phyloP scores from a whole-genome alignment of 2,888 invertebrate genomes.

The Scaeva pyrastri region DNA sequence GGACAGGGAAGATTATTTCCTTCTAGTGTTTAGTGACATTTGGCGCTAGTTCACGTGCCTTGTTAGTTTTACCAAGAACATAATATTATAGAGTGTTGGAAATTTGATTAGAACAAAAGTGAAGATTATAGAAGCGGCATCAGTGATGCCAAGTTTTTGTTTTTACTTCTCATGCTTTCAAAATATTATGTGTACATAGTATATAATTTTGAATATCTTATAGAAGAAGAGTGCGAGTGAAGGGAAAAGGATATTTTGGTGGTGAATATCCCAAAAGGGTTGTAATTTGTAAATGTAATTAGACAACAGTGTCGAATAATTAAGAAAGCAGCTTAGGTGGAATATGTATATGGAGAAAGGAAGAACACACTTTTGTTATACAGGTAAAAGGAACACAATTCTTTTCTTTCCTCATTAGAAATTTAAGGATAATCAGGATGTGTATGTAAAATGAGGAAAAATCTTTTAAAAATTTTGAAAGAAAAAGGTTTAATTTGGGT shows the following conservation, averaged over 20 bases:
- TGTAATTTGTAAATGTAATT: conserved; percentile 71
- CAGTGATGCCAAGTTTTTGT: conserved; percentile 55
- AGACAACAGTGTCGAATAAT: conserved; percentile 56
- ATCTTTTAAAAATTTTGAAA: background rate
- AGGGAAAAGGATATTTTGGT: conserved; percentile 28
- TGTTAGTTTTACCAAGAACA: conserved; percentile 65
- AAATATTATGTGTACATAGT: too few species aligned
- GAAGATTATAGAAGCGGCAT: conserved; percentile 58
- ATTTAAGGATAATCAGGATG: too few species aligned
- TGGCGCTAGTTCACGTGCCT: conserved; percentile 72
- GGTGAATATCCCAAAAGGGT: conserved; percentile 54
- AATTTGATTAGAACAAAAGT: conserved; percentile 75
- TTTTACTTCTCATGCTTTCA: background rate
- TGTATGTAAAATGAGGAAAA: background rate
- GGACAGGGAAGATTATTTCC: conserved; percentile 15
- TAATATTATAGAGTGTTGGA: conserved; percentile 22
- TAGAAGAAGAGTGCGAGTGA: conserved; percentile 6
- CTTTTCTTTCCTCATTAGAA: too few species aligned
- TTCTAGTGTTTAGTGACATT: conserved; percentile 64
- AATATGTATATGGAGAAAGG: background rate
- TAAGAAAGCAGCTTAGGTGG: conserved; percentile 14
- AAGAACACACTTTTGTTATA: background rate
- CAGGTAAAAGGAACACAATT: background rate
- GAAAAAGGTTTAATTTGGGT: background rate
- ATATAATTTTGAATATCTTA: conserved; percentile 7